These are phyloP conservation scores for Bucco capensis DNA, from an alignment of 2,113 vertebrate species.

Conservation along the genomic window DNA sequence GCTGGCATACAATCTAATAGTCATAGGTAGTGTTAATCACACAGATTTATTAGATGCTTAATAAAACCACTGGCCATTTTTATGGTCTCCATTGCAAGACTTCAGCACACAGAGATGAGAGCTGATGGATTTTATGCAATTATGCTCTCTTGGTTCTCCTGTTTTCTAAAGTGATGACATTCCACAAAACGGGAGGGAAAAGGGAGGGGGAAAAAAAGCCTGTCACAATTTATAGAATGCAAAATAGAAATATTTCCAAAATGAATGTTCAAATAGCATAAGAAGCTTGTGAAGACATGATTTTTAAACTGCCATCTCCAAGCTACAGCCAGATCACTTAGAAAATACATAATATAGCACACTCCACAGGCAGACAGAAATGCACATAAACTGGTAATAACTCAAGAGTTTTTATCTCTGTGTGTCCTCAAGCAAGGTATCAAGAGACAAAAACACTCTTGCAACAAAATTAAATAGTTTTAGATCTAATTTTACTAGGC, in stretches of 20 bases:
- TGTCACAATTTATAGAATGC: neutral
- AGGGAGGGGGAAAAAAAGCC: neutral
- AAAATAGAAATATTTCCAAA: slow-evolving; percentile 37
- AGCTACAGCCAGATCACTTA: slow-evolving; percentile 11
- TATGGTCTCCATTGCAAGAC: neutral
- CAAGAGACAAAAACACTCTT: slow-evolving; percentile 60
- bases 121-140: neutral
- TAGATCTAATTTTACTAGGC: slow-evolving; percentile 77
- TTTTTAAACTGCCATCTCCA: slow-evolving; percentile 43
- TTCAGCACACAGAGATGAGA: neutral
- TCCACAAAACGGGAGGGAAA: neutral
- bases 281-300: slow-evolving; percentile 5
- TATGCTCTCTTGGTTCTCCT: neutral
- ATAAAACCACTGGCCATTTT: neutral
- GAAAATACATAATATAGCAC: slow-evolving; percentile 35
- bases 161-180: neutral
- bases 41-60: neutral
- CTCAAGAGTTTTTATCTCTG: slow-evolving; percentile 64
- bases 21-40: neutral
- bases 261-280: neutral
- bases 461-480: slow-evolving; percentile 76
- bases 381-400: slow-evolving; percentile 58
- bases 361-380: slow-evolving; percentile 33
- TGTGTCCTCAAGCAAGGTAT: slow-evolving; percentile 62
- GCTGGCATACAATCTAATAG: neutral